phyloP scores from a whole-genome alignment of 1,140 invertebrate species.

The Oryctes rhinoceros region DNA sequence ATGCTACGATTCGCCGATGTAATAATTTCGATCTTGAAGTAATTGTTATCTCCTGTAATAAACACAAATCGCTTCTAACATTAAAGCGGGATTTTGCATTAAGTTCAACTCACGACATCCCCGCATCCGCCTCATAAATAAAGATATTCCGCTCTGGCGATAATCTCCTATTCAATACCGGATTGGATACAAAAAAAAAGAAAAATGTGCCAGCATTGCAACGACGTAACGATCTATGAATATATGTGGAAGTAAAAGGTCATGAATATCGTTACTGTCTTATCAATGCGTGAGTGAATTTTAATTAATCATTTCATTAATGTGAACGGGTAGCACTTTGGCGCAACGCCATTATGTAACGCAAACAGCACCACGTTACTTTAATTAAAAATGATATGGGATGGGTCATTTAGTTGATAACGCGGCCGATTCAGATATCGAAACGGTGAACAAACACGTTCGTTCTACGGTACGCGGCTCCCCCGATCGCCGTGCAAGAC shows the following conservation, averaged over 20 bases:
- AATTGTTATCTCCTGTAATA: constrained; percentile 1
- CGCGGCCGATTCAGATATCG: constrained; percentile 10
- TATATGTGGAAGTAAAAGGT: not conserved
- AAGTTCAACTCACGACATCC: not conserved
- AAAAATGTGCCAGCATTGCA: not conserved
- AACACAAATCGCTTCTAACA: not conserved
- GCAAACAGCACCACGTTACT: constrained; percentile 1
- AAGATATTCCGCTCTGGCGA: not conserved
- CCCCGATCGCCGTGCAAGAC: not conserved
- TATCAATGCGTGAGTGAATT: constrained; percentile 14
- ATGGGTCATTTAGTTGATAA: constrained; percentile 4
- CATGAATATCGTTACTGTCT: constrained; percentile 17
- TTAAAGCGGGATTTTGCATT: constrained; percentile 1
- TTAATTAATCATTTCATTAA: constrained; percentile 27
- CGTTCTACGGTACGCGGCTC: not conserved
- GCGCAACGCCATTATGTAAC: constrained; percentile 25
- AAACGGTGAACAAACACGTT: not conserved
- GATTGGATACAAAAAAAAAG: not conserved
- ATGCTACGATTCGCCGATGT: not conserved
- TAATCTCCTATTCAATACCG: not conserved
- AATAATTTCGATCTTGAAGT: constrained; percentile 2
- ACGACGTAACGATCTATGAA: not conserved
- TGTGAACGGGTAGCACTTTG: constrained; percentile 13
- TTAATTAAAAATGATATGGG: constrained; percentile 26
- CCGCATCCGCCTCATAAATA: constrained; percentile 12